Conservation (phyloP, 2,113 vertebrate genomes). For the Oncorhynchus nerka region DNA sequence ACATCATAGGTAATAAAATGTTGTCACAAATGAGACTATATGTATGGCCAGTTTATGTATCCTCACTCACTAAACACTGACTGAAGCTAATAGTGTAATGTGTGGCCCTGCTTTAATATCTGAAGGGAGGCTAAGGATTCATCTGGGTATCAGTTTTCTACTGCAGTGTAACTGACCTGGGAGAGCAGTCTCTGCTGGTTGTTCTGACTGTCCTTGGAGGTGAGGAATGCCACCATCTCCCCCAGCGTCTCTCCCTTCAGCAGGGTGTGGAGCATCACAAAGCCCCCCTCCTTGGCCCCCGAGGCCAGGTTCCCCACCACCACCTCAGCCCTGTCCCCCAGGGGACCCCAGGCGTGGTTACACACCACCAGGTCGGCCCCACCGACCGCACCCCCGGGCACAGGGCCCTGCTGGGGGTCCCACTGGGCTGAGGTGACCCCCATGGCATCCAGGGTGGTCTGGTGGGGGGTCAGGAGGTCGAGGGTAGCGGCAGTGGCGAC, state of each 20-base stretch:
- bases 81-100: too few species aligned
- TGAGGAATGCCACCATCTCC: slow-evolving; percentile 83
- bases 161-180: slow-evolving; percentile 73
- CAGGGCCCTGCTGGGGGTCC: slow-evolving; percentile 74
- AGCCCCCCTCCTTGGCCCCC: slow-evolving; percentile 81
- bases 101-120: too few species aligned
- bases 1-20: too few species aligned
- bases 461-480: slow-evolving; percentile 67
- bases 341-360: slow-evolving; percentile 71
- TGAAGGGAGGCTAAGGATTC: too few species aligned
- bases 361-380: slow-evolving; percentile 83
- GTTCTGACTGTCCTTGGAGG: slow-evolving; percentile 54
- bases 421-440: slow-evolving; percentile 71
- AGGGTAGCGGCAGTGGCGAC: slow-evolving; percentile 73
- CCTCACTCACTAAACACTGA: too few species aligned
- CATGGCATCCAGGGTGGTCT: slow-evolving; percentile 70
- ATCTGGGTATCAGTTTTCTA: too few species aligned
- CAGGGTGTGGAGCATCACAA: slow-evolving; percentile 86
- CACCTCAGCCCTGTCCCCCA: slow-evolving; percentile 45
- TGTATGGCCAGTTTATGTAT: too few species aligned
- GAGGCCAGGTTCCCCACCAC: slow-evolving; percentile 81
- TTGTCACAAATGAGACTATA: too few species aligned
- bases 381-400: slow-evolving; percentile 59
- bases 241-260: slow-evolving; percentile 82
- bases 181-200: slow-evolving; percentile 71